Conservation (phyloP, 2,113 vertebrate species). For the Onychorhynchus coronatus region DNA sequence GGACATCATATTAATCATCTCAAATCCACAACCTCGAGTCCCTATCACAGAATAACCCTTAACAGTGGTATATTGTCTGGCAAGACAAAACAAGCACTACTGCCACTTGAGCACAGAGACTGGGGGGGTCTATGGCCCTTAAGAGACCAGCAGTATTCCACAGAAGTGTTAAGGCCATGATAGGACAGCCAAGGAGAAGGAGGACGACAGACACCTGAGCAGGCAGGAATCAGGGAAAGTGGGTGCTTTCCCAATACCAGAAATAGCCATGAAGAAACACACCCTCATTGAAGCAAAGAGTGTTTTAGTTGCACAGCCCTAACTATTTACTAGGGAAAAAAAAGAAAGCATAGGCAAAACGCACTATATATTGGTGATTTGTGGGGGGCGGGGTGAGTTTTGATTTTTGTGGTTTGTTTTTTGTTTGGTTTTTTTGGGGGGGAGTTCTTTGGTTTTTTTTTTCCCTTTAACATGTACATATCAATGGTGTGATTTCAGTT, state of each 20-base stretch:
- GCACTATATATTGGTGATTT: neutral
- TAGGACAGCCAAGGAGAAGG: neutral
- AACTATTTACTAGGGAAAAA: neutral
- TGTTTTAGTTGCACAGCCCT: neutral
- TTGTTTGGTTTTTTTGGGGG: neutral
- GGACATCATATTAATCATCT: neutral
- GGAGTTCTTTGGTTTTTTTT: neutral
- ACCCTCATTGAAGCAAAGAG: neutral
- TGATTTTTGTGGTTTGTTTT: neutral
- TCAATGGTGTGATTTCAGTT: neutral
- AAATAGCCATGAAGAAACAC: neutral
- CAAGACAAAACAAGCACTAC: neutral
- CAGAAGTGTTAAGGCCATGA: neutral
- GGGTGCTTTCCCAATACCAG: neutral
- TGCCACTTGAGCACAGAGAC: neutral
- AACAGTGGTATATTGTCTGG: neutral
- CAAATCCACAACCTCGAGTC: neutral
- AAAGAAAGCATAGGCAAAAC: neutral
- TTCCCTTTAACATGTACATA: neutral
- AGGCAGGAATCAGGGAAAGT: neutral
- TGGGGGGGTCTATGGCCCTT: neutral
- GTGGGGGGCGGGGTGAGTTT: accelerated
- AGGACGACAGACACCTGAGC: neutral
- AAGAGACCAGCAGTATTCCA: neutral
- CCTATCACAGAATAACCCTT: neutral